Base-by-base conservation (phyloP, 2,113 vertebrate species). In the Tamias sibiricus region DNA sequence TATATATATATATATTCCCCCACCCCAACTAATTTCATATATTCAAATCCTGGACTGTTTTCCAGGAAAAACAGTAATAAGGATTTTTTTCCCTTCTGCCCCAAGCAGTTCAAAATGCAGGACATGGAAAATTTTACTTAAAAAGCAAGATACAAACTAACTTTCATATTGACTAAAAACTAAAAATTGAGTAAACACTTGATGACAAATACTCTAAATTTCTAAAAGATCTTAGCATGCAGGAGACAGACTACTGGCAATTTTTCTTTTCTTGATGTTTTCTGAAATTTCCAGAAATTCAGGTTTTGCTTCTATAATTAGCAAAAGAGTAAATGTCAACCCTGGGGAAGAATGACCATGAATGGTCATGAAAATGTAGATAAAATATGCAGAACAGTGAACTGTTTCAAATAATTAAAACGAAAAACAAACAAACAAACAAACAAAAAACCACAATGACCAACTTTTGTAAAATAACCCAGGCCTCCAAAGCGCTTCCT, bases 401-500 rank as follows among this genome's bases (percentile, higher is more conserved):
- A 47, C n/a, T 22, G 62, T n/a, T 85, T 68, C 44, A 82, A 85
- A 94, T 47, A 54, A 71, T 26, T n/a, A 22, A 20, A 24, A 64
- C 59, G 77, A 52, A n/a, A 74, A 40, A 17, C 16, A 84, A 37
- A n/a, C 8, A 26, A n/a, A 19, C 35, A n/a, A n/a, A n/a, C n/a
- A n/a, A n/a, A n/a, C n/a, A n/a, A n/a, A n/a, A n/a, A n/a, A n/a
- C n/a, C n/a, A n/a, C n/a, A 62, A 24, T 28, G 9, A 62, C 32
- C 30, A 52, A 82, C 35, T 76, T 92, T 64, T 87, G 68, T 84
- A 74, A 95, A 96, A 82, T 76, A 89, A 77, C n/a, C 47, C 42
- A 64, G 91, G 37, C 69, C 59, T 95, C 30, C 28, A 32, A 9
- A 87, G n/a, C n/a, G n/a, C 83, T 97, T 97, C 95, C 93, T 96